Evolutionary conservation across 2,113 vertebrate genomes (phyloP).

Genomic region (Sinocyclocheilus anophthalmus): DNA sequence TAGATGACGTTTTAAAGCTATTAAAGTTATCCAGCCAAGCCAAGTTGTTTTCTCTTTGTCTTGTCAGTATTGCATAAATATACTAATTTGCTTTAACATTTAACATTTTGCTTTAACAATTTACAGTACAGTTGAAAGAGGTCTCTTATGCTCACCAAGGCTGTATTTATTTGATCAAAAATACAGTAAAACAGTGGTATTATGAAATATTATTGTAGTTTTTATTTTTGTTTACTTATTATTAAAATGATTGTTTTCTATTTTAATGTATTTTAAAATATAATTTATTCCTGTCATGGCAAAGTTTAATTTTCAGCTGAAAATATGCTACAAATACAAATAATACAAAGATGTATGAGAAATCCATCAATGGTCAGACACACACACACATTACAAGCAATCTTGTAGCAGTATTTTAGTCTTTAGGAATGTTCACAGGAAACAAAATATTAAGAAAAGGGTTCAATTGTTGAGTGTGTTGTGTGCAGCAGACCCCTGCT

Average conservation of each 20-base stretch:
- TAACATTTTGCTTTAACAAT: neutral
- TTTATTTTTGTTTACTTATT: too few species aligned
- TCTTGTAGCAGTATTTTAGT: neutral
- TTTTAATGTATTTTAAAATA: too few species aligned
- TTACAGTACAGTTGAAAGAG: neutral
- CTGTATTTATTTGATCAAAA: too few species aligned
- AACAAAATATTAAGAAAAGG: neutral
- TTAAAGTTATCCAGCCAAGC: neutral
- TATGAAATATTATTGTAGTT: too few species aligned
- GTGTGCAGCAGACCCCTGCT: neutral
- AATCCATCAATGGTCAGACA: neutral
- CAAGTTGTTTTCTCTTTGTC: neutral
- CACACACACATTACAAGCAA: neutral
- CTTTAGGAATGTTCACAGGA: neutral
- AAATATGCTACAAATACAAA: neutral
- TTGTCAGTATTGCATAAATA: neutral
- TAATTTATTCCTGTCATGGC: neutral
- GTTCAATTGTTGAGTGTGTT: neutral
- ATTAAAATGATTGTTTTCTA: too few species aligned
- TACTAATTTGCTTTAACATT: neutral
- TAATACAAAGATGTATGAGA: neutral
- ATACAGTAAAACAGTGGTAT: too few species aligned
- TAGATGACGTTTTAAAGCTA: neutral
- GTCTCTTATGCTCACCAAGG: too few species aligned
- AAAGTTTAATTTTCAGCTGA: neutral